Evolutionary conservation across 1,140 invertebrate genomes (phyloP), one percentile per base, ranked within the genome.

Genomic region (Drosophila pachea): DNA sequence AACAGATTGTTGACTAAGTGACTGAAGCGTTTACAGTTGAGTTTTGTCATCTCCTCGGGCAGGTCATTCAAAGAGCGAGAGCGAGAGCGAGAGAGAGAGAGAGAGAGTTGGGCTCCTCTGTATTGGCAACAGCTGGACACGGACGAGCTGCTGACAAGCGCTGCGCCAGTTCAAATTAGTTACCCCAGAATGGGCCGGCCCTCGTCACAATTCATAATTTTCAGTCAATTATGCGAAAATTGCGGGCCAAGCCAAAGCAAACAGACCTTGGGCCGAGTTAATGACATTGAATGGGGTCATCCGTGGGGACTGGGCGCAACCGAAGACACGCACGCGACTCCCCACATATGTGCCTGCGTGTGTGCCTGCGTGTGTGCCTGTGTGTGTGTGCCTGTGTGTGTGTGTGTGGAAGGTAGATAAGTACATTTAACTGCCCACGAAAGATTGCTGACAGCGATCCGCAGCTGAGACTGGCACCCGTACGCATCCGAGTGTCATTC

Each of bases 1-100:
- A 81, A 77, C 81, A 84, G 81, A 84, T 84, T 84, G 81, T 81
- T 84, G 81, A 86, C 81, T 86, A 84, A 84, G 71, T 81, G 81
- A 86, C 81, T 68, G 76, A 71, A 84, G 68, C 81, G 73, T 74
- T 79, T 86, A 73, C 55, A 42, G 59, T 74, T 72, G 74, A 68
- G 35, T 42, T 64, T 69, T 52, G 38, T 42, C 47, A 38, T 22
- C 22, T 22, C 22, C 22, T 22, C 22, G 22, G 22, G 22, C 1
- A 22, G 22, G 3, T 22, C 22, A 22, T 3, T 22, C 22, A 22
- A 3, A 22, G 22, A 22, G 22, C 22, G 22, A 22, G 22, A 22
- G 22, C 1, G 22, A 22, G 22, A 31, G 31, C 9, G 22, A 12
- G 35, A 56, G 22, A 1, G 22, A 3, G 22, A 22, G 22, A 22